A percentile compares a stretch with the other conserved stretches of the same genome.
Conservation (phyloP, 2,113 vertebrate genomes). For the Phrynocephalus versicolor region DNA sequence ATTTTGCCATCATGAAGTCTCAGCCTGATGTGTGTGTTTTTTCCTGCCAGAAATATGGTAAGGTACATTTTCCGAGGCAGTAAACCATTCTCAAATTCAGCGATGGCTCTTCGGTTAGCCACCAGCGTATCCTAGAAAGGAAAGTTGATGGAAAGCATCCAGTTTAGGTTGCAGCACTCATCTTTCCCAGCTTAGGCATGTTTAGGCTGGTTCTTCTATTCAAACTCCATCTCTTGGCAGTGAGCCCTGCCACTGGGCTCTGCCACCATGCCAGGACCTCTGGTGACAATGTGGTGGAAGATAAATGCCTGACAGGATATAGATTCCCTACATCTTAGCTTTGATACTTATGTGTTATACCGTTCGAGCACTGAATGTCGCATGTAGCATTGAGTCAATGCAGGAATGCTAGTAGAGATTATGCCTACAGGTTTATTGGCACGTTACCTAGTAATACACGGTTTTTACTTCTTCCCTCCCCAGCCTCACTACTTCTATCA, state of each 20-base stretch:
- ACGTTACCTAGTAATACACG: neutral
- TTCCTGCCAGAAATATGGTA: neutral
- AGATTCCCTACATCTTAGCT: neutral
- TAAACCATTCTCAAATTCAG: neutral
- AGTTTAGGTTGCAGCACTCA: neutral
- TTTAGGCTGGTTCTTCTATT: neutral
- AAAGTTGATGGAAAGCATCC: neutral
- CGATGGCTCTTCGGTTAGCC: neutral
- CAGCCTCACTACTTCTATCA: neutral
- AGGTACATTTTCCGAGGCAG: neutral
- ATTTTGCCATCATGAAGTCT: neutral
- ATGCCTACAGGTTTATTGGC: neutral
- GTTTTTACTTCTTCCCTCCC: neutral
- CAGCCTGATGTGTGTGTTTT: neutral
- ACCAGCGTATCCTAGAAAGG: neutral
- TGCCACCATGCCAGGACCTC: neutral
- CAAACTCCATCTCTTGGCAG: neutral
- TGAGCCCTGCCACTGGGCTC: neutral
- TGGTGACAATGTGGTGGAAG: neutral
- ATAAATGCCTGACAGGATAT: neutral
- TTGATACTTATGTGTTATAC: neutral
- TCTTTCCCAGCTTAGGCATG: neutral
- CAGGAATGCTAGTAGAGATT: neutral
- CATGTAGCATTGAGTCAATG: neutral
- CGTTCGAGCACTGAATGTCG: neutral